Base-by-base conservation (phyloP, 2,888 invertebrate species). In the Miltochrista miniata region DNA sequence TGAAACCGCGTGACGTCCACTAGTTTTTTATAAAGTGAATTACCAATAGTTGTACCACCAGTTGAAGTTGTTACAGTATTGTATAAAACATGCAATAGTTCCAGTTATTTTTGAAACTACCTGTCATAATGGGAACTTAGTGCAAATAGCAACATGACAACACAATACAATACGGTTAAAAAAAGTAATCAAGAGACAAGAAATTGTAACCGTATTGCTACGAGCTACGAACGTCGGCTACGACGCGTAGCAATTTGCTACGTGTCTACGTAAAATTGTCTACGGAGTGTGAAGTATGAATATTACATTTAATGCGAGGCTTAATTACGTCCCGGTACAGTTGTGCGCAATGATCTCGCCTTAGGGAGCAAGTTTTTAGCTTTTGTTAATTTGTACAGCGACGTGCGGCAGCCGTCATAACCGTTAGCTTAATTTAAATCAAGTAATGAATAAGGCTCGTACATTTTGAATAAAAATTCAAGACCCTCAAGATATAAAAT, bases 121-220 rank as follows among this genome's bases (percentile, higher is more conserved):
- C n/a, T n/a, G n/a, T n/a, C n/a, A n/a, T n/a, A n/a, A n/a, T n/a
- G n/a, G n/a, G n/a, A n/a, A n/a, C n/a, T n/a, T n/a, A n/a, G n/a
- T n/a, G 18, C 18, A 24, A 24, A 24, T 24, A 41, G 33, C 33
- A 29, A 39, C 42, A 41, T n/a, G 7, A 39, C 29, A 48, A 45
- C 33, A 44, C 48, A 45, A 7, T 33, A 41, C n/a, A 55, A 61
- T 37, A 52, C 52, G 51, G 58, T 60, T 56, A 60, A 49, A 53
- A 40, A 59, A 58, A 62, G 64, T 61, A 66, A 66, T 67, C 58
- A 64, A 53, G 48, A 4, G 18, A 34, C 48, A 40, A 53, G 38
- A 14, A n/a, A n/a, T 12, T 33, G 10, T 3, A 30, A 12, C 38
- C 31, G 37, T 33, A 13, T 8, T 7, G 24, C 24, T 37, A 43